phyloP scores from a whole-genome alignment of 1,140 invertebrate genomes.

The Cataglyphis hispanica region DNA sequence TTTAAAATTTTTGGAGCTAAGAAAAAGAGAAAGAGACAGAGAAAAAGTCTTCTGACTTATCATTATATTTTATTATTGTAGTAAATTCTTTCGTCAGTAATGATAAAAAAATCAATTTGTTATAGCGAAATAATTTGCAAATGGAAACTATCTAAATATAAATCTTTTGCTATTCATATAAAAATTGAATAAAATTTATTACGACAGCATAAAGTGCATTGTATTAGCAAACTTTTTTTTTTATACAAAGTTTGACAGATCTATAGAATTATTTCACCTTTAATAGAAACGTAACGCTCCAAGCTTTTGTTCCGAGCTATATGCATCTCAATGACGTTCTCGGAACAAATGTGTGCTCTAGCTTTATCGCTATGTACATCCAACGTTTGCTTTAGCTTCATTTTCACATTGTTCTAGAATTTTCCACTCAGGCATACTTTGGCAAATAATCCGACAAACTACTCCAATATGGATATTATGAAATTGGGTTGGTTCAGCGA shows the following conservation, averaged over 20 bases:
- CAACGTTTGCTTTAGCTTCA: neutral
- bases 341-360: neutral
- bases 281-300: neutral
- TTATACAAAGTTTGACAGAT: neutral
- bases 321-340: neutral
- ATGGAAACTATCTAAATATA: neutral
- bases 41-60: too few species aligned
- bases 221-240: neutral
- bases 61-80: neutral
- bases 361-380: neutral
- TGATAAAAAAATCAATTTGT: neutral
- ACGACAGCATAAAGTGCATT: neutral
- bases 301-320: neutral
- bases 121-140: neutral
- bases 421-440: neutral
- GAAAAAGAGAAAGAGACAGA: neutral
- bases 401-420: neutral
- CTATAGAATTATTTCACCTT: neutral
- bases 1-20: neutral
- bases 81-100: neutral
- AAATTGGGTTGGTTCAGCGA: conserved; percentile 97
- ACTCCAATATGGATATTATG: conserved; percentile 87
- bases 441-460: neutral
- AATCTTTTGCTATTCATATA: neutral
- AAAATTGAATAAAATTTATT: neutral